phyloP scores from a whole-genome alignment of 2,888 invertebrate genomes.

The Calliopum simillimum region DNA sequence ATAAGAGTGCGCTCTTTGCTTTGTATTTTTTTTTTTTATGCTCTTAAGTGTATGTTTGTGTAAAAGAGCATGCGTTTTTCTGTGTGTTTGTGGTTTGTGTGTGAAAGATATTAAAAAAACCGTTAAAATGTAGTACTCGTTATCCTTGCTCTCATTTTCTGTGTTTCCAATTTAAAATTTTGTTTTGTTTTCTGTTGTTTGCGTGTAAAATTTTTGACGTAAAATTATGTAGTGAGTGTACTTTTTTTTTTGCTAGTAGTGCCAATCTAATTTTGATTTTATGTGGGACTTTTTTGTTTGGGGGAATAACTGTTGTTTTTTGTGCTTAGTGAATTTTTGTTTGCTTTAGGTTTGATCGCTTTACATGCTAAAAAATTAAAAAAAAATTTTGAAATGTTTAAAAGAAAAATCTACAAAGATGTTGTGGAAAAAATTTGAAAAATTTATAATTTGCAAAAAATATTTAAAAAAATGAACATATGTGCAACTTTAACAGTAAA shows the following conservation, averaged over 20 bases:
- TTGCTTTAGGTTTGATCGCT: no score
- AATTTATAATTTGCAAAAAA: no score
- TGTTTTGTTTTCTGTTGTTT: slow-evolving; percentile 34
- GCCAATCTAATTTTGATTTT: background rate
- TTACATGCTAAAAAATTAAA: background rate
- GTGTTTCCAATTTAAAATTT: slow-evolving; percentile 37
- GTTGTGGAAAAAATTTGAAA: no score
- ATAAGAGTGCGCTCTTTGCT: background rate
- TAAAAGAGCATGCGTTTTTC: background rate
- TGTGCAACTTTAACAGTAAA: no score
- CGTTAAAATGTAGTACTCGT: slow-evolving; percentile 17
- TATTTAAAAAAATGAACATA: no score
- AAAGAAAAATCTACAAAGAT: background rate
- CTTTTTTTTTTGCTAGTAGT: background rate
- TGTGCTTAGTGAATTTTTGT: no score
- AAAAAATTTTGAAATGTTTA: background rate
- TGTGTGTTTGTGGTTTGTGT: background rate
- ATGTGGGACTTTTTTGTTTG: background rate
- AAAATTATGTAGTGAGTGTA: slow-evolving; percentile 1
- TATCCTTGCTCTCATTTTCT: slow-evolving; percentile 43
- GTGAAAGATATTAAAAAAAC: background rate
- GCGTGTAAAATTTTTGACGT: slow-evolving; percentile 14
- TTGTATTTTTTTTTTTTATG: background rate
- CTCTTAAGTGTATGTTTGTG: background rate
- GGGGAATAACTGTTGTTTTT: background rate